Conservation (phyloP, 2,113 vertebrate genomes). For the Zapornia atra region DNA sequence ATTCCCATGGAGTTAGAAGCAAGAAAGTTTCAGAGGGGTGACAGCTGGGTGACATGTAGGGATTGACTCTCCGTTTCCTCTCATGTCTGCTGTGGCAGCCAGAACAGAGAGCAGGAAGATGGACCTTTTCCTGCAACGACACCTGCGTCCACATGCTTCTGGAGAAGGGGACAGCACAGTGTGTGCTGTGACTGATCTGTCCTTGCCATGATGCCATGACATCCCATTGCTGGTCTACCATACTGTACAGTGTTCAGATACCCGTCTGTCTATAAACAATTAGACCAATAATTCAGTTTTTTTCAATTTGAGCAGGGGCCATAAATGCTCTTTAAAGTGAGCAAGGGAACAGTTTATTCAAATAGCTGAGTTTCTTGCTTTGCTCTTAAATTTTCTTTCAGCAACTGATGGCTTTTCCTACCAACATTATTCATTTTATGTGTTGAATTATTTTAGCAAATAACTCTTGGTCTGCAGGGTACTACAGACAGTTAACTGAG, state of each 20-base stretch:
- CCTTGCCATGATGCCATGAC: neutral
- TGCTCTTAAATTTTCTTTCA: constrained; percentile 14
- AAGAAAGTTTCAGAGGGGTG: neutral
- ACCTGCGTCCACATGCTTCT: accelerated
- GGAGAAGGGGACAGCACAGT: neutral
- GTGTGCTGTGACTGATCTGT: accelerated
- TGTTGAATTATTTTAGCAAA: constrained; percentile 51
- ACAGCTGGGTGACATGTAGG: neutral
- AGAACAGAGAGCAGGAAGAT: neutral
- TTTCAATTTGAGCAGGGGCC: neutral
- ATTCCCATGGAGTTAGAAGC: neutral
- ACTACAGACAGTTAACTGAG: constrained; percentile 16
- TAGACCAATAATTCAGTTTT: neutral
- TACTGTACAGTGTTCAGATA: neutral
- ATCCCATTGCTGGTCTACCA: neutral
- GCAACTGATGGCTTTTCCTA: neutral
- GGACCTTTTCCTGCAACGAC: neutral
- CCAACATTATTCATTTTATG: constrained; percentile 18
- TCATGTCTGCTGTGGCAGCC: neutral
- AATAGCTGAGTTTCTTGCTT: neutral
- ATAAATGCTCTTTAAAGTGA: neutral
- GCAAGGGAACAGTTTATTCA: constrained; percentile 1
- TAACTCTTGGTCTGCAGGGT: constrained; percentile 41
- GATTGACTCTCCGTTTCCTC: neutral
- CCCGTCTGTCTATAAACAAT: neutral